Evolutionary conservation across 2,888 invertebrate species (phyloP).

Genomic region (Trachelus tabidus): DNA sequence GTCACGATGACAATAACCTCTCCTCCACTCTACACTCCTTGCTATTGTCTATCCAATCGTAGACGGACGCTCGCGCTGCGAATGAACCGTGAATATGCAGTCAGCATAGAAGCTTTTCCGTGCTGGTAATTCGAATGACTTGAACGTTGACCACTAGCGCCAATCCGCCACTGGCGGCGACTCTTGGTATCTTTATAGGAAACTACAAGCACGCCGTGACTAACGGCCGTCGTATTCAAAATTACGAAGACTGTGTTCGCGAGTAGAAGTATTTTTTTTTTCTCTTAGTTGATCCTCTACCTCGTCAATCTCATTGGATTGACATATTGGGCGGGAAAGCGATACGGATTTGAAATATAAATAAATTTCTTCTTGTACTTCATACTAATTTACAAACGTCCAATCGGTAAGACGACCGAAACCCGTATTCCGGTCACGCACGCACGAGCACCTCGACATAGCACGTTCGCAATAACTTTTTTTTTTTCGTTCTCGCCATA

Average conservation of each 20-base stretch:
- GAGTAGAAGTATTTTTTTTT: neutral
- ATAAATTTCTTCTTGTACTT: neutral
- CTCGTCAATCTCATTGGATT: no score
- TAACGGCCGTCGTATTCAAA: neutral
- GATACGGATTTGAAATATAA: neutral
- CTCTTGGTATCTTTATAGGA: neutral
- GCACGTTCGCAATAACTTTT: slow-evolving; percentile 2
- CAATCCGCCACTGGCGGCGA: neutral
- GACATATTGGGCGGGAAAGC: no score
- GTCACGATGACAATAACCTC: neutral
- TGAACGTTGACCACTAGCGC: neutral
- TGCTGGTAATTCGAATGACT: neutral
- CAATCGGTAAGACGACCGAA: neutral
- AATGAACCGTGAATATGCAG: neutral
- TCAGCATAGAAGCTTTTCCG: neutral
- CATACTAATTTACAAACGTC: neutral
- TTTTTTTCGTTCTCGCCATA: neutral
- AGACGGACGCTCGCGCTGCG: neutral
- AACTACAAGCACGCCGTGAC: neutral
- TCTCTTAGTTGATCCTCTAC: neutral
- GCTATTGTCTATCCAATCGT: neutral
- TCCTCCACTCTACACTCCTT: neutral
- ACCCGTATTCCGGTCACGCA: slow-evolving; percentile 23
- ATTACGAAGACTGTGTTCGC: neutral
- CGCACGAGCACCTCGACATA: neutral